Evolutionary conservation across 2,113 vertebrate genomes (phyloP).

Genomic region (Plecturocebus donacophilus): DNA sequence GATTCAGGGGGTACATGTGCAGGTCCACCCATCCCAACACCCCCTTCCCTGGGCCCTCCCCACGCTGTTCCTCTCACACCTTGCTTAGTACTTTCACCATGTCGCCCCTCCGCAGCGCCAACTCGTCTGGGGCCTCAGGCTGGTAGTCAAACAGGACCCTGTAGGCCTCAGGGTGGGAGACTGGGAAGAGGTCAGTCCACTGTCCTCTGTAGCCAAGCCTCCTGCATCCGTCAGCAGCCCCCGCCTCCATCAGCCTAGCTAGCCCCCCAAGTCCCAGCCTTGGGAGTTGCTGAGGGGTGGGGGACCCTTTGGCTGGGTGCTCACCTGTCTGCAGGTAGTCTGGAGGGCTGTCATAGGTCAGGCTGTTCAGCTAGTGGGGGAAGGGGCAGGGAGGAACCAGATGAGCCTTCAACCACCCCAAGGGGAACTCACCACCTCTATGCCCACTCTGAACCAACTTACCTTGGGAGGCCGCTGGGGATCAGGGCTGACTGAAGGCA

Average conservation of each 20-base stretch:
- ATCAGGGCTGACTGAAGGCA: conserved; percentile 19
- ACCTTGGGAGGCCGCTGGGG: conserved; percentile 63
- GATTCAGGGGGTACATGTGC: no score
- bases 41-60: background rate
- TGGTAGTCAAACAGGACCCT: conserved; percentile 90
- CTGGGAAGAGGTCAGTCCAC: background rate
- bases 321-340: conserved; percentile 68
- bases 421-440: background rate
- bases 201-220: background rate
- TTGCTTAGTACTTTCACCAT: conserved; percentile 86
- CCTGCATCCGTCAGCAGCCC: background rate
- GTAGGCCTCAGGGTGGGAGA: conserved; percentile 86
- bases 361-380: conserved; percentile 59
- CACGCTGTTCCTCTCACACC: conserved; percentile 78
- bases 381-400: background rate
- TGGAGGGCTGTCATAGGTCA: conserved; percentile 69
- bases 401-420: background rate
- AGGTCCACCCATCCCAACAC: background rate
- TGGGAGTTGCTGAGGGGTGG: background rate
- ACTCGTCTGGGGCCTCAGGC: conserved; percentile 86
- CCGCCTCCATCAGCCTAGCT: background rate
- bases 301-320: background rate
- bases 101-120: conserved; percentile 87
- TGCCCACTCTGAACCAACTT: background rate
- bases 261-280: background rate